phyloP scores from a whole-genome alignment of 2,888 invertebrate species.

The Anoncus sp. region DNA sequence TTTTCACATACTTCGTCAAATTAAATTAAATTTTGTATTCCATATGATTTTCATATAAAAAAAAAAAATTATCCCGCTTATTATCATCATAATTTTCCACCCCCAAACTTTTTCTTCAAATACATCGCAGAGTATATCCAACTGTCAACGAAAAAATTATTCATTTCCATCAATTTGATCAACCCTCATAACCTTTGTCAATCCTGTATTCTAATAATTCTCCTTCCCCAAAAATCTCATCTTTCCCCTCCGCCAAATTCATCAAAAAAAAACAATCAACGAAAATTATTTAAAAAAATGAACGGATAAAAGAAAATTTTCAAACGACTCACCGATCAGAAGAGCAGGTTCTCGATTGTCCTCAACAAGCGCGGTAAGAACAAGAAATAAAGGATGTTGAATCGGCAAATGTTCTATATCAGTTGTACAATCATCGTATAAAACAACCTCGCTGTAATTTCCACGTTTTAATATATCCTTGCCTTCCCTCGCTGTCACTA shows the following conservation, averaged over 20 bases:
- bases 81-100: too few species aligned
- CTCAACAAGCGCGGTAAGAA: constrained; percentile 87
- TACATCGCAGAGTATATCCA: too few species aligned
- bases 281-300: background rate
- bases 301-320: background rate
- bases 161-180: too few species aligned
- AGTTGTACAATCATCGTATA: constrained; percentile 88
- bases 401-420: constrained; percentile 86
- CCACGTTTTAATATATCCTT: constrained; percentile 86
- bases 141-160: too few species aligned
- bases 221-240: too few species aligned
- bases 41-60: too few species aligned
- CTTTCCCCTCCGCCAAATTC: background rate
- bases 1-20: too few species aligned
- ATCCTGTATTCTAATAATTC: too few species aligned
- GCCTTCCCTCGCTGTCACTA: constrained; percentile 87
- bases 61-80: too few species aligned
- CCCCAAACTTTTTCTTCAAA: too few species aligned
- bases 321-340: constrained; percentile 86
- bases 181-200: too few species aligned
- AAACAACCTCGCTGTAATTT: constrained; percentile 86
- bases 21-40: too few species aligned
- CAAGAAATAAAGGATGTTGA: constrained; percentile 87
- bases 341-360: constrained; percentile 88
- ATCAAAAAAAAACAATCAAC: background rate